These are phyloP conservation scores for Keiferia lycopersicella DNA, from an alignment of 2,888 invertebrate species.

Conservation along the genomic window DNA sequence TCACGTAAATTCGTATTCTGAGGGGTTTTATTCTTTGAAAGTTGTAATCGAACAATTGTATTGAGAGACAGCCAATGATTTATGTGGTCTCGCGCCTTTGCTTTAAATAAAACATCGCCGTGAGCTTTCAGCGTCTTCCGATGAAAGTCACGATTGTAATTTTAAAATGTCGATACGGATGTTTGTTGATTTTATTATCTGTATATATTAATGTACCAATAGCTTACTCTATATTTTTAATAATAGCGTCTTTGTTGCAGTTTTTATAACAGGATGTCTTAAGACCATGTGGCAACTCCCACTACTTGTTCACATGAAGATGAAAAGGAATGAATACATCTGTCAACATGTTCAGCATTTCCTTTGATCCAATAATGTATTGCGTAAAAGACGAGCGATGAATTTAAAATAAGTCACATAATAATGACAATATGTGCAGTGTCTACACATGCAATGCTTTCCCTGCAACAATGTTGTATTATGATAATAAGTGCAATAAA, in stretches of 20 bases:
- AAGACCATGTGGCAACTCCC: slow-evolving; percentile 42
- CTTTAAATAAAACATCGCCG: slow-evolving; percentile 76
- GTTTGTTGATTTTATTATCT: slow-evolving; percentile 64
- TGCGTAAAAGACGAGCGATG: slow-evolving; percentile 7
- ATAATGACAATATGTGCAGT: neutral
- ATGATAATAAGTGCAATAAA: slow-evolving; percentile 17
- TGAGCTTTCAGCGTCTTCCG: slow-evolving; percentile 75
- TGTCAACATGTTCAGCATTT: slow-evolving; percentile 48
- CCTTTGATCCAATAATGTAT: slow-evolving; percentile 45
- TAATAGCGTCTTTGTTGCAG: neutral
- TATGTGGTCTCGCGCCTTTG: slow-evolving; percentile 68
- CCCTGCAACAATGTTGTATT: slow-evolving; percentile 17
- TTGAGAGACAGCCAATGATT: slow-evolving; percentile 70
- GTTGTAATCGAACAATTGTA: slow-evolving; percentile 71
- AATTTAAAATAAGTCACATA: neutral
- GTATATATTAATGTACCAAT: slow-evolving; percentile 39
- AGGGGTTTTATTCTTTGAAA: slow-evolving; percentile 59
- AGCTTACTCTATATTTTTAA: neutral
- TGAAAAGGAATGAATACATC: slow-evolving; percentile 62
- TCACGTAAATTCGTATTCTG: slow-evolving; percentile 62
- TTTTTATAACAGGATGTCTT: slow-evolving; percentile 32
- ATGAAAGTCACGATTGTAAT: slow-evolving; percentile 79
- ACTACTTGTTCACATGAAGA: slow-evolving; percentile 47
- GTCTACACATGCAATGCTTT: slow-evolving; percentile 25
- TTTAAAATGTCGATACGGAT: slow-evolving; percentile 72